Evolutionary conservation across 2,113 vertebrate species (phyloP), one percentile per base, ranked within the genome.

Genomic region (Tachysurus vachellii): DNA sequence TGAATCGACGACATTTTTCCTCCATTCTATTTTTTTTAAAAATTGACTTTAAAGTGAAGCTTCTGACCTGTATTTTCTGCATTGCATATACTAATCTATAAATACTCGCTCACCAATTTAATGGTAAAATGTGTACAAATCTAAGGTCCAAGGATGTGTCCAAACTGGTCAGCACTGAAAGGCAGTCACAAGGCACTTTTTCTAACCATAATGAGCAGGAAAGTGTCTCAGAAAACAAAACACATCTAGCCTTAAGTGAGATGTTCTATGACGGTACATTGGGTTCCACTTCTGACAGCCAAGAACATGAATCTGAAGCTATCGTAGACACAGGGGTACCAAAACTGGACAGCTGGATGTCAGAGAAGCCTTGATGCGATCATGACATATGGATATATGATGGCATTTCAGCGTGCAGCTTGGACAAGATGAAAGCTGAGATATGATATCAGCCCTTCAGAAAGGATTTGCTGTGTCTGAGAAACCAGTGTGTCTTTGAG

Each of bases 341-440:
- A 11, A 57, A 80, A 80, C 77, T 57, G 28, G 54, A 36, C 28
- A 57, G 76, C 5, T 79, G 14, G 28, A 54, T 23, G 50, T n/a
- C 14, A 23, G 16, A 79, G 36, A 31, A 54, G 23, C 23, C 66
- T 68, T 68, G 28, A 28, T 68, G 10, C 28, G 17, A 10, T 84
- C 42, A 54, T 56, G 26, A 64, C 54, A 31, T 5, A 26, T 54
- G 54, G 56, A 83, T 61, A 80, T 54, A 66, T 36, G 31, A 59
- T 64, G 75, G 83, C 73, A 71, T 86, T 84, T 70, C 71, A 70
- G 36, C 42, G 68, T 64, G 19, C 47, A 14, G 31, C 23, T 31
- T 61, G 56, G 21, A 50, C n/a, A 36, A 86, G 87, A 90, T 89
- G 80, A 87, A 80, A 87, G 42, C 31, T n/a, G 28, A 83, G 88